phyloP scores from a whole-genome alignment of 2,797 vertebrate genomes.

The Semotilus atromaculatus region DNA sequence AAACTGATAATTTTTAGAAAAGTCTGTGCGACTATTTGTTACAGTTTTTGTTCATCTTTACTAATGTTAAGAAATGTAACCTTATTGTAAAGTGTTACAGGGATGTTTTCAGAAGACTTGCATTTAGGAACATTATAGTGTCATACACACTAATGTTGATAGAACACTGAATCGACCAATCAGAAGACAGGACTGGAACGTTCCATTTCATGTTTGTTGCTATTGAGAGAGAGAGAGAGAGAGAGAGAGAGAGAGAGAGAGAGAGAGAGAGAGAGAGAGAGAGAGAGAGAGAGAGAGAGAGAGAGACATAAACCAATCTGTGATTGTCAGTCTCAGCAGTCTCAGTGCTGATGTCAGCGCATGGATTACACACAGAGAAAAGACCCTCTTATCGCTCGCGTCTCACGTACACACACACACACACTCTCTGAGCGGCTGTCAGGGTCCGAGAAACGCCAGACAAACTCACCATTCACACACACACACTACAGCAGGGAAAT shows the following conservation, averaged over 20 bases:
- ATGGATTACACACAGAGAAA: constrained; percentile 45
- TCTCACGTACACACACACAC: neutral
- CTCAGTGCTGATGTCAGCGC: constrained; percentile 52
- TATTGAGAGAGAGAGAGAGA: neutral
- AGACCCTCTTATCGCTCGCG: constrained; percentile 18
- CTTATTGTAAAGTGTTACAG: too few species aligned
- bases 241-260: too few species aligned
- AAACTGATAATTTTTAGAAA: too few species aligned
- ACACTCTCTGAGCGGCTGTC: neutral
- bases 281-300: too few species aligned
- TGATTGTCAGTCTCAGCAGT: constrained; percentile 59
- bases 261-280: too few species aligned
- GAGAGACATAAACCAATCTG: constrained; percentile 4
- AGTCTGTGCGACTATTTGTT: too few species aligned
- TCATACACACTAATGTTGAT: neutral
- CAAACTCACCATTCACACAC: neutral
- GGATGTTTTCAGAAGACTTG: too few species aligned
- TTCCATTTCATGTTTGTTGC: neutral
- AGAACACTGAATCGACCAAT: neutral
- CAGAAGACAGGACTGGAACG: neutral
- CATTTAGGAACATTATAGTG: neutral
- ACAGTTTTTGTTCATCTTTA: too few species aligned
- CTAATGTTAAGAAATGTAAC: too few species aligned
- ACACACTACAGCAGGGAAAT: neutral
- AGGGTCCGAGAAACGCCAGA: neutral